phyloP scores from a whole-genome alignment of 2,797 vertebrate species.

The Hipposideros larvatus region DNA sequence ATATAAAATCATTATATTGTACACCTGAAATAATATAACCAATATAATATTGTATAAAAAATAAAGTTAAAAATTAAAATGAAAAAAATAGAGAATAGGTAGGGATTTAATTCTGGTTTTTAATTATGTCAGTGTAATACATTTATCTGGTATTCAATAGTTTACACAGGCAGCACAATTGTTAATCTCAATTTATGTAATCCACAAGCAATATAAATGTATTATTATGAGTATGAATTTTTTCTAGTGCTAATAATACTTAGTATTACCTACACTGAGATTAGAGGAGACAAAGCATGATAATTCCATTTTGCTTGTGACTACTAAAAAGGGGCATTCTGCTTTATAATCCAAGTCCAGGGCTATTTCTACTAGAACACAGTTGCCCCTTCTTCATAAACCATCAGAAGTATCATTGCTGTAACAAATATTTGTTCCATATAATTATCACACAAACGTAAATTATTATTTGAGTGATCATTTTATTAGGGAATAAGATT shows the following conservation, averaged over 20 bases:
- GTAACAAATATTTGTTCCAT: neutral
- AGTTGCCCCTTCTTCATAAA: neutral
- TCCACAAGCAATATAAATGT: neutral
- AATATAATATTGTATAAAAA: no score
- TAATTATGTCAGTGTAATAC: neutral
- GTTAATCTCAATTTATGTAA: neutral
- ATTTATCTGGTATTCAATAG: neutral
- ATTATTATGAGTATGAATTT: neutral
- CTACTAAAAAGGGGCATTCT: neutral
- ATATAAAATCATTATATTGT: no score
- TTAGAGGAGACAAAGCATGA: no score
- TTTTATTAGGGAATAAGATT: neutral
- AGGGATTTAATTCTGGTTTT: neutral
- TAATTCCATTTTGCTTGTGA: neutral
- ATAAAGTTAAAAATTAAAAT: no score
- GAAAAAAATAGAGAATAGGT: no score
- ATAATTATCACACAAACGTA: neutral
- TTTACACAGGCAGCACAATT: neutral
- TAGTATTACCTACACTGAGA: no score
- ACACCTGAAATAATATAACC: no score
- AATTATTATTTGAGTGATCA: neutral
- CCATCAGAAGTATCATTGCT: neutral
- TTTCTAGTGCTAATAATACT: no score
- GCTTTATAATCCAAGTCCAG: neutral
- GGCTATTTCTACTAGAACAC: neutral